Percentiles rank a stretch among this genome's conserved stretches.
Evolutionary conservation across 2,888 invertebrate species (phyloP).

Genomic region (Mythimna loreyi): DNA sequence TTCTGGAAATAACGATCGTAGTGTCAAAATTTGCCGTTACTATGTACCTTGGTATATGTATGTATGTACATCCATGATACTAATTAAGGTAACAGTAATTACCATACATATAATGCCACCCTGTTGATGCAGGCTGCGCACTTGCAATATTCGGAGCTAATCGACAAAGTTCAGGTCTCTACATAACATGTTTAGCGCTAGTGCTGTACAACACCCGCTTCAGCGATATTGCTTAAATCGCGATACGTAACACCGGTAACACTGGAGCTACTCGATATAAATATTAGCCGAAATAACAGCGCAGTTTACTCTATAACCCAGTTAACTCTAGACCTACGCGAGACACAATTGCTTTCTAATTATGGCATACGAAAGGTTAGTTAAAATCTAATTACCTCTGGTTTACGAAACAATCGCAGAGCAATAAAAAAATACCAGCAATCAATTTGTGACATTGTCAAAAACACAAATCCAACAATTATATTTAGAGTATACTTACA

Average conservation of each 20-base stretch:
- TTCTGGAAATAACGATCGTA: slow-evolving; percentile 58
- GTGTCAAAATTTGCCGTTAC: slow-evolving; percentile 64
- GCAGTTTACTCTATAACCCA: neutral
- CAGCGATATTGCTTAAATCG: slow-evolving; percentile 41
- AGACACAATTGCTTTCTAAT: too few species aligned
- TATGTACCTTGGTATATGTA: slow-evolving; percentile 26
- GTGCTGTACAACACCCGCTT: slow-evolving; percentile 41
- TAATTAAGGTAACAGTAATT: slow-evolving; percentile 63
- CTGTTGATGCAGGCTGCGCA: slow-evolving; percentile 57
- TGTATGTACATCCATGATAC: slow-evolving; percentile 22
- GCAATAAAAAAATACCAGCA: neutral
- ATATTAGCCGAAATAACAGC: slow-evolving; percentile 1
- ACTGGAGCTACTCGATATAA: neutral
- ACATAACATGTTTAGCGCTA: slow-evolving; percentile 51
- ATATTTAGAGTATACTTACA: too few species aligned
- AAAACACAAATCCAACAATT: too few species aligned
- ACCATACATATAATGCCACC: slow-evolving; percentile 48
- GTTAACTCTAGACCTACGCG: too few species aligned
- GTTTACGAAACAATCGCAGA: neutral
- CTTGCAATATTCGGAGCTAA: slow-evolving; percentile 68
- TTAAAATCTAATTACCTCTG: neutral
- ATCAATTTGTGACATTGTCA: too few species aligned
- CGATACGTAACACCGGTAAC: slow-evolving; percentile 3
- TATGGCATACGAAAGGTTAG: too few species aligned
- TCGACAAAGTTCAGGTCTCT: slow-evolving; percentile 65